Conservation (phyloP, 2,888 invertebrate species). For the Cephus spinipes region DNA sequence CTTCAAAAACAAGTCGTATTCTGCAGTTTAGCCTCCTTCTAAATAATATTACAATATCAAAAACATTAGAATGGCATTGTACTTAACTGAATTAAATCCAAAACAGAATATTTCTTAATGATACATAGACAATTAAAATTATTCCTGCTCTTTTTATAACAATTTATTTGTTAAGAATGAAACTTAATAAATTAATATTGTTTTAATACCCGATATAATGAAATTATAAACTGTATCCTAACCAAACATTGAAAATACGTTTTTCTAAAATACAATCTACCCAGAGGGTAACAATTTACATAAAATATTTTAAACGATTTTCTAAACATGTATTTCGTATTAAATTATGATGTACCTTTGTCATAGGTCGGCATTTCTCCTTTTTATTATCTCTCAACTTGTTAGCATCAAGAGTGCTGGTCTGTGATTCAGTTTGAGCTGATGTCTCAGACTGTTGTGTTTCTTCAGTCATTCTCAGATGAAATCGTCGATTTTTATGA, state of each 20-base stretch:
- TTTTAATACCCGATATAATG: background rate
- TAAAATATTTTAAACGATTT: background rate
- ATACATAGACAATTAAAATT: background rate
- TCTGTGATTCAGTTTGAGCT: constrained; percentile 62
- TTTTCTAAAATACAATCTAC: background rate
- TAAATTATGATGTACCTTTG: constrained; percentile 69
- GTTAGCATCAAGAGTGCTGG: constrained; percentile 57
- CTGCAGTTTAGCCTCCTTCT: no score
- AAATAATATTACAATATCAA: background rate
- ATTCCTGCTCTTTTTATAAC: background rate
- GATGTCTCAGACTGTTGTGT: constrained; percentile 56
- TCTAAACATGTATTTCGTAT: background rate
- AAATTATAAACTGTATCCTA: background rate
- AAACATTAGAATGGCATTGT: background rate
- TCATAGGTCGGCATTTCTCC: constrained; percentile 75
- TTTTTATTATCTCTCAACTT: constrained; percentile 72
- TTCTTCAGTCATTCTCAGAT: constrained; percentile 71
- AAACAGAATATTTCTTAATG: background rate
- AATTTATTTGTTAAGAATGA: background rate
- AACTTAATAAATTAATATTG: background rate
- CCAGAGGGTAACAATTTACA: background rate
- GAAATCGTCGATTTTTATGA: background rate
- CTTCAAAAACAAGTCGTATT: background rate
- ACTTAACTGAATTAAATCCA: constrained; percentile 12
- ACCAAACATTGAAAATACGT: background rate